Base-by-base conservation (phyloP, 2,113 vertebrate species). In the Probosciger aterrimus region DNA sequence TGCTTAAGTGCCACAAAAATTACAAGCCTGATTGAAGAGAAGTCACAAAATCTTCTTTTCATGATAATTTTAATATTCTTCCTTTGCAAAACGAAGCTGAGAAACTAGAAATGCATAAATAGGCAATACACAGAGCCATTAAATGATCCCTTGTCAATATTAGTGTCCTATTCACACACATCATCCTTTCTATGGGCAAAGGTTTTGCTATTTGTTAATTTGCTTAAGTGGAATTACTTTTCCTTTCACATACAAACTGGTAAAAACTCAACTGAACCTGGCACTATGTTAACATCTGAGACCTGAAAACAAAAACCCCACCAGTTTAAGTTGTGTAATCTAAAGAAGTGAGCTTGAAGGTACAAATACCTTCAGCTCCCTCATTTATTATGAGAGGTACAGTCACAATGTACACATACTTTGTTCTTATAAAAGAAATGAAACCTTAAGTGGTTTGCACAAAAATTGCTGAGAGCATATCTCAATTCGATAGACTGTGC, bases 391-490 rank as follows among this genome's bases (percentile, higher is more conserved):
- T 60, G 82, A 52, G 91, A 88, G 70, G 63, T 67, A 78, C 18
- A 92, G 74, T 68, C 81, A 82, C 73, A 90, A 71, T 14, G 52
- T 76, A 55, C 82, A 63, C 44, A 82, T 47, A 67, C 25, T 81
- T 77, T 59, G 86, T 12, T 79, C 68, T 86, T 86, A 82, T 3
- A 85, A 94, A 96, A 95, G 73, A 92, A 97, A 86, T 88, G 69
- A 80, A 95, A 95, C 46, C 90, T 88, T 89, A 95, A 96, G 83
- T 69, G 96, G 94, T 94, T 92, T 96, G 85, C 91, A 81, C 89
- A 95, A 95, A 93, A 77, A 82, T 52, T 94, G 96, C 82, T 97
- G 94, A 98, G 91, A 97, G 57, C 71, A 50, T 57, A 86, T 93
- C 96, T 96, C 97, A 64, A 76, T 92, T 89, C 44, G 88, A 95